phyloP scores from a whole-genome alignment of 37 sponge, comb jelly and placozoan genomes.

The Lycopodina hypogea region DNA sequence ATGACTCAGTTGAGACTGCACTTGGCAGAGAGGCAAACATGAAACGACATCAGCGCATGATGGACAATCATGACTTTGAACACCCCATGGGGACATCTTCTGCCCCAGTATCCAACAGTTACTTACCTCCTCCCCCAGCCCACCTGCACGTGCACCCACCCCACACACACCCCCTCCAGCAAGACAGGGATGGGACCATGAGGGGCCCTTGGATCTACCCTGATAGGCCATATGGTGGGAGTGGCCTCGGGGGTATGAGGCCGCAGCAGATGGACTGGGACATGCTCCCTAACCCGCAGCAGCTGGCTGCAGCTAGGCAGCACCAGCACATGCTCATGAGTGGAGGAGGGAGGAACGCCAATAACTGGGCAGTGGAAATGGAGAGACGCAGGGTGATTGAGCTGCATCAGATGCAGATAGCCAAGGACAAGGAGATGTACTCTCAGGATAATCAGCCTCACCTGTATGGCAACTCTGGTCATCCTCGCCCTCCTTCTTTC shows the following conservation, averaged over 20 bases:
- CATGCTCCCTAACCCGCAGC: slow-evolving; percentile 3
- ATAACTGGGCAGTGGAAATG: slow-evolving; percentile 50
- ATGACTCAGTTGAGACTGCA: too few relatives aligned
- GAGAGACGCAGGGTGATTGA: slow-evolving; percentile 40
- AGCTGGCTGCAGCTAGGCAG: neutral
- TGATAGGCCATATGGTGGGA: neutral
- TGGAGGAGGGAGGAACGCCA: slow-evolving; percentile 2
- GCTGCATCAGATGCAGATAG: slow-evolving; percentile 29
- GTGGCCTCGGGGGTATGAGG: neutral
- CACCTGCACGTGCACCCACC: neutral
- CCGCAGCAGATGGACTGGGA: neutral
- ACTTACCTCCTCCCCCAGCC: slow-evolving; percentile 6
- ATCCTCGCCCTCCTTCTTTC: neutral
- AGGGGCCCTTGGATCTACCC: slow-evolving; percentile 19
- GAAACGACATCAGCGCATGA: neutral
- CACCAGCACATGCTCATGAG: neutral
- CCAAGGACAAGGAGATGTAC: slow-evolving; percentile 5
- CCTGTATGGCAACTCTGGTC: neutral
- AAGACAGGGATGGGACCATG: neutral
- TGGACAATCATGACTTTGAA: slow-evolving; percentile 6
- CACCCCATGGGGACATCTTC: neutral
- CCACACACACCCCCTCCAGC: neutral
- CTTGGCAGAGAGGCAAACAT: too few relatives aligned
- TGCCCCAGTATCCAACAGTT: neutral
- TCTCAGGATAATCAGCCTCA: neutral